Conservation (phyloP, 1,140 invertebrate species). For the Calephelis nemesis region DNA sequence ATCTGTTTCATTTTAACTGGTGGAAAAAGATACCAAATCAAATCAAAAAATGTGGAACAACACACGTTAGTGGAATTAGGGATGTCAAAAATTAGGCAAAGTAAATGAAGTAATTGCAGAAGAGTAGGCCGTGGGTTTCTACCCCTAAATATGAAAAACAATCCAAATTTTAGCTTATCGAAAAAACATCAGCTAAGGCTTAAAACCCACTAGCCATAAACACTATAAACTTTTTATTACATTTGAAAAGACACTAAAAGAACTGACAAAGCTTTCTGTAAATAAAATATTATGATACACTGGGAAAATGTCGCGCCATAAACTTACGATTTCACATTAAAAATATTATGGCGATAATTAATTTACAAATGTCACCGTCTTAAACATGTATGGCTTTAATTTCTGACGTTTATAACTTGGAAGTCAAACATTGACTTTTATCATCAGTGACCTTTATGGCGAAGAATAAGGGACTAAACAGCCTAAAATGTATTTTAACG, state of each 20-base stretch:
- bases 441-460: constrained; percentile 37
- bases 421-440: constrained; percentile 40
- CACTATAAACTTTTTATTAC: constrained; percentile 45
- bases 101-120: too few species aligned
- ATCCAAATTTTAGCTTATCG: too few species aligned
- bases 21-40: too few species aligned
- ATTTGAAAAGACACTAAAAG: constrained; percentile 54
- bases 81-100: too few species aligned
- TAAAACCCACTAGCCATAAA: constrained; percentile 13
- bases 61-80: too few species aligned
- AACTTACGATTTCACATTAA: constrained; percentile 49
- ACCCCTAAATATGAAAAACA: too few species aligned
- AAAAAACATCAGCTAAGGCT: neutral
- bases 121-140: too few species aligned
- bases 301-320: constrained; percentile 42
- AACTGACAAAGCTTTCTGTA: constrained; percentile 55
- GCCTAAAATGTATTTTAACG: neutral
- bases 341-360: constrained; percentile 62
- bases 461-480: constrained; percentile 14
- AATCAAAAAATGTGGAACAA: too few species aligned
- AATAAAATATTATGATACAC: constrained; percentile 56
- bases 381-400: constrained; percentile 46
- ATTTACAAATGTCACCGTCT: constrained; percentile 54
- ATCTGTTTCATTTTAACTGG: too few species aligned
- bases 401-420: constrained; percentile 57